Evolutionary conservation across 2,113 vertebrate genomes (phyloP), one percentile per base, ranked within the genome.

Genomic region (Chaetura pelagica): DNA sequence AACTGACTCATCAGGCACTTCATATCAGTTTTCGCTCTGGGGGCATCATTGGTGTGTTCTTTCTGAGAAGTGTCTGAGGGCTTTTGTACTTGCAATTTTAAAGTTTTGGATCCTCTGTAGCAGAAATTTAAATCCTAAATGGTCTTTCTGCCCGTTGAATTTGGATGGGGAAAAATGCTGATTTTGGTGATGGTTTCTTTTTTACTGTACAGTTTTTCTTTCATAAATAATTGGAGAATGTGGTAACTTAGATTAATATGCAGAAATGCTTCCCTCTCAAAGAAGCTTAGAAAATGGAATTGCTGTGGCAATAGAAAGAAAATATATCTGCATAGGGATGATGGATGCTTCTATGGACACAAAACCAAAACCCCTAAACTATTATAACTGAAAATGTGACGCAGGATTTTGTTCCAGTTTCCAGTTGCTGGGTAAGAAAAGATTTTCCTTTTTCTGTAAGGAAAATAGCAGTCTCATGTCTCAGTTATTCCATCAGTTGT

Each of bases 1-100:
- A 9, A 24, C 34, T 5, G 32, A 5, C 77, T 87, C 49, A 6
- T 51, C 40, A 34, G 42, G 8, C 26, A 19, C 4, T 8, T 74
- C 7, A 1, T 2, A 0, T 3, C 2, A 0, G 4, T 67, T 12
- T 14, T 23, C 8, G 21, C 61, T 64, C 49, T 42, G 58, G 61
- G 49, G 38, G 15, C 52, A 48, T 20, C 30, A 1, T 0, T 80
- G 49, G 1, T 44, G 49, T 75, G 49, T 30, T 66, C 6, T 0
- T 58, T 52, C 54, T n/a, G 54, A 58, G 77, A 46, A 72, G 44
- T 3, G 10, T 6, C 72, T 27, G 34, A 63, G 14, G 38, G 12
- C 19, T 48, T 90, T 48, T 67, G 12, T 55, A 2, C 10, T 57
- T 54, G 61, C 10, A 48, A 1, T 73, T 78, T 44, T 46, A 26